Base-by-base conservation (phyloP, 2,113 vertebrate genomes). In the Athene noctua region DNA sequence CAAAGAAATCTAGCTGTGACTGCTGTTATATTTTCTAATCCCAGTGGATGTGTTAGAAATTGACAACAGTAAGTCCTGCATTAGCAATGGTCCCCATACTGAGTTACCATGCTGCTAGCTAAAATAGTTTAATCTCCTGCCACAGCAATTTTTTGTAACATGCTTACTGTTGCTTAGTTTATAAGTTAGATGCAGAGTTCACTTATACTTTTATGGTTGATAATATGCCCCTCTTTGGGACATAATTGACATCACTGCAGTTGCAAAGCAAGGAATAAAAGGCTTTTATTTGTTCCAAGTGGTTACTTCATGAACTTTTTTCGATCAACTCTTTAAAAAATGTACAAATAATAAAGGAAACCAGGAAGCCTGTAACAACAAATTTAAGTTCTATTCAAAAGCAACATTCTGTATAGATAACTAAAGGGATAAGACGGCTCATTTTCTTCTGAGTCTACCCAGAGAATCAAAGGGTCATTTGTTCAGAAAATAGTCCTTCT, bases 111-210 rank as follows among this genome's bases (percentile, higher is more conserved):
- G 96, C 94, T 96, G 95, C 66, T 96, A 85, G 51, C 52, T 94
- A 90, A 96, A 96, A 92, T 88, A 46, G 67, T 63, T 97, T 97
- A 91, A 94, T 96, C 91, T 96, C 92, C 54, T 89, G 32, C 30
- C 40, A 92, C 51, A 49, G 62, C 3, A 10, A 55, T 65, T 66
- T 96, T 79, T 89, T 42, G n/a, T 55, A 80, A 49, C 19, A 34
- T 93, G 95, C 80, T 74, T 90, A 89, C 73, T 86, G 62, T 82
- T 83, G 20, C 59, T 89, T 94, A 81, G 78, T 94, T 96, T 44
- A 23, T 90, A 94, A 87, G 85, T 93, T 66, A 86, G 86, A 85
- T 54, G n/a, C 38, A 71, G 87, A 86, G 58, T 71, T 94, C 66
- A 90, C 30, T 90, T 91, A 72, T 22, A 78, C 36, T 83, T 94